phyloP scores from a whole-genome alignment of 2,888 invertebrate species.

The Melangyna quadrimaculata region DNA sequence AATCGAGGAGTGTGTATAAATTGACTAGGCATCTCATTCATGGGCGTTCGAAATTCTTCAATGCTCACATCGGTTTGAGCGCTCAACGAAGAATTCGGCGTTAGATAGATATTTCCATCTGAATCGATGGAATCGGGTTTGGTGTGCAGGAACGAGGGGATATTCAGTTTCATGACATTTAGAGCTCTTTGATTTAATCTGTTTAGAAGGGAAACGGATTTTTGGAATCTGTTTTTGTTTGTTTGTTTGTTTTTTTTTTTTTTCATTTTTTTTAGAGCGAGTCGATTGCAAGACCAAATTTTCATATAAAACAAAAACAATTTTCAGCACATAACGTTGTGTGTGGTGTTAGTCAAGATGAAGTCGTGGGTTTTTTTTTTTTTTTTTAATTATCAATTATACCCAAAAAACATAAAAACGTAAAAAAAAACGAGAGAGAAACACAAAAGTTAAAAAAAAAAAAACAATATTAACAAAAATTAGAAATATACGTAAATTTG shows the following conservation, averaged over 20 bases:
- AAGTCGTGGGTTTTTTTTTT: slow-evolving; percentile 46
- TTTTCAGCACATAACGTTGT: slow-evolving; percentile 50
- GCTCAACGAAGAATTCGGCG: slow-evolving; percentile 79
- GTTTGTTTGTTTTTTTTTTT: slow-evolving; percentile 77
- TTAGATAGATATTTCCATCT: slow-evolving; percentile 77
- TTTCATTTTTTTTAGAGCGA: slow-evolving; percentile 73
- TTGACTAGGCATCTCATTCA: slow-evolving; percentile 77
- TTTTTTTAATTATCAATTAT: slow-evolving; percentile 47
- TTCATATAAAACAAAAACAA: slow-evolving; percentile 46
- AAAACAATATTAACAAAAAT: slow-evolving; percentile 24
- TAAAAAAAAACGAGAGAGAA: slow-evolving; percentile 59
- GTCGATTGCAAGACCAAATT: slow-evolving; percentile 34
- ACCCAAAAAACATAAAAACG: slow-evolving; percentile 59
- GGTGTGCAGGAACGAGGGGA: slow-evolving; percentile 76
- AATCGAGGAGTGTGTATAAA: slow-evolving; percentile 74
- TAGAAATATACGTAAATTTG: slow-evolving; percentile 46
- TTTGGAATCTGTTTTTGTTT: slow-evolving; percentile 78
- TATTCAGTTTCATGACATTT: slow-evolving; percentile 80
- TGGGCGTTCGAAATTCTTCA: slow-evolving; percentile 79
- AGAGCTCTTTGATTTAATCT: slow-evolving; percentile 81
- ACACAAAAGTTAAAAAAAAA: slow-evolving; percentile 48
- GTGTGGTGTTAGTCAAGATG: slow-evolving; percentile 59
- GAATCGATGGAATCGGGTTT: slow-evolving; percentile 67
- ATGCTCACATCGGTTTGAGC: slow-evolving; percentile 73
- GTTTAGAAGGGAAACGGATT: slow-evolving; percentile 81